Evolutionary conservation across 2,113 vertebrate genomes (phyloP), one percentile per base, ranked within the genome.

Genomic region (Etia nguti): DNA sequence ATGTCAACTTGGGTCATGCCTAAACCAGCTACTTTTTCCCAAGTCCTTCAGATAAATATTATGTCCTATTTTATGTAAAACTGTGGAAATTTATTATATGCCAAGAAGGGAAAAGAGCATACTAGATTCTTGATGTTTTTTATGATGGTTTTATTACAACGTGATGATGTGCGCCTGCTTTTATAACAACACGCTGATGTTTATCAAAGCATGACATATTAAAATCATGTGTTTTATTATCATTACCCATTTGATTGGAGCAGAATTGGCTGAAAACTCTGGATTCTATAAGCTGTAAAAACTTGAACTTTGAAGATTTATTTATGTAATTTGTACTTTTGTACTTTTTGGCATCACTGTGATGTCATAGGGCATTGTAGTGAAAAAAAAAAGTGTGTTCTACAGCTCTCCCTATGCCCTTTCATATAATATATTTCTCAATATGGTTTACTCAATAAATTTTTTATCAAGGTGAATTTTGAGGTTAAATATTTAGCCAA

Each of bases 91-190:
- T 2, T 41, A 43, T 68, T 4, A 41, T 22, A 24, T 24, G 43
- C 29, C 9, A 34, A 20, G 29, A 62, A 62, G 29, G 29, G 29
- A 2, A 62, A 11, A 34, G 9, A 34, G 29, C 11, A 34, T 34
- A 20, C 29, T 34, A 62, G 20, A 62, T 34, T 36, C 29, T 34
- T 34, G 3, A 60, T 60, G 59, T 34, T 60, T 34, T 60, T 60
- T 60, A 60, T 1, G 0, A 20, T 34, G 29, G 29, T 60, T 1
- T 34, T 34, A 11, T 34, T 34, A 60, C 59, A 60, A 34, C 0
- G 3, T 34, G 57, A 60, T 34, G 29, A 60, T 60, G 57, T 20
- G 5, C 2, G 3, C 29, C 57, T 60, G 29, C 5, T 34, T 60
- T 60, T 60, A 34, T 34, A 34, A 60, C 9, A 20, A 60, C 0